phyloP scores from a whole-genome alignment of 1,140 invertebrate species.

The Heliconius eleuchia region DNA sequence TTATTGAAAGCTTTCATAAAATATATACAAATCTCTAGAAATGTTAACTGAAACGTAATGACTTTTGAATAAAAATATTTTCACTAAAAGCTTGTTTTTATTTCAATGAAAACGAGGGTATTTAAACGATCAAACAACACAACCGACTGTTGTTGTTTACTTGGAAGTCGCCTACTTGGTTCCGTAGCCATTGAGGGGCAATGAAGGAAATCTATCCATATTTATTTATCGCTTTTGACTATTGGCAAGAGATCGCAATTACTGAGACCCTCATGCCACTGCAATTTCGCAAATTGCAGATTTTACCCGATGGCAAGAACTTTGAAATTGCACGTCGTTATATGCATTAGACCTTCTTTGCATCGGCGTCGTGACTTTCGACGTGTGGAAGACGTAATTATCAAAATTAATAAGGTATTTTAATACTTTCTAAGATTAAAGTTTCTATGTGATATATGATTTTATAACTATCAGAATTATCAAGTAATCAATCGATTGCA shows the following conservation, averaged over 20 bases:
- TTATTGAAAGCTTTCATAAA: slow-evolving; percentile 15
- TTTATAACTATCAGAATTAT: not conserved
- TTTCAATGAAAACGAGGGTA: not conserved
- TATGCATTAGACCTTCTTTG: slow-evolving; percentile 61
- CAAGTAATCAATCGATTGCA: too few species aligned
- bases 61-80: slow-evolving; percentile 14
- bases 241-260: slow-evolving; percentile 69
- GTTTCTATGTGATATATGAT: not conserved
- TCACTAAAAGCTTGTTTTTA: slow-evolving; percentile 5
- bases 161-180: slow-evolving; percentile 34
- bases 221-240: slow-evolving; percentile 73
- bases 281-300: slow-evolving; percentile 77
- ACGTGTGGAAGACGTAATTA: slow-evolving; percentile 45
- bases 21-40: slow-evolving; percentile 11
- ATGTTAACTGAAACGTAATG: slow-evolving; percentile 11
- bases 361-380: slow-evolving; percentile 43
- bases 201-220: slow-evolving; percentile 60
- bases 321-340: slow-evolving; percentile 72
- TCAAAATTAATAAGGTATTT: slow-evolving; percentile 18
- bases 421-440: not conserved
- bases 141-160: slow-evolving; percentile 34
- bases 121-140: slow-evolving; percentile 5
- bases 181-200: slow-evolving; percentile 36
- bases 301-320: slow-evolving; percentile 70
- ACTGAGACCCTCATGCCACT: slow-evolving; percentile 65